Percentiles rank a stretch among this genome's conserved stretches.
Evolutionary conservation across 1,140 invertebrate genomes (phyloP).

Genomic region (Maconellicoccus hirsutus): DNA sequence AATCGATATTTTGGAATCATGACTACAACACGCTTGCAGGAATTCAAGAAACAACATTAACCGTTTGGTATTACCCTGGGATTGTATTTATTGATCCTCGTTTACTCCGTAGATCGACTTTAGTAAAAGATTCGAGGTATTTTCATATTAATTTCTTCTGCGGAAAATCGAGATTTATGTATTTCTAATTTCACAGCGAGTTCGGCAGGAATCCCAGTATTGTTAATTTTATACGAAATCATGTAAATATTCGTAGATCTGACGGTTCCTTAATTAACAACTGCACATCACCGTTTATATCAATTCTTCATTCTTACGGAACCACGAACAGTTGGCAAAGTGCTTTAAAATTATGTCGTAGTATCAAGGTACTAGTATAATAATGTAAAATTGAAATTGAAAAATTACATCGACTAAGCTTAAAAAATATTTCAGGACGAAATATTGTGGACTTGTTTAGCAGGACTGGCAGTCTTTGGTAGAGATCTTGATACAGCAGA

Average conservation of each 20-base stretch:
- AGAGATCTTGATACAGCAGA: slow-evolving; percentile 74
- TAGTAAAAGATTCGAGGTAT: slow-evolving; percentile 52
- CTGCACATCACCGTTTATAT: slow-evolving; percentile 52
- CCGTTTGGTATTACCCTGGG: slow-evolving; percentile 76
- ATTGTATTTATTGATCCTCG: slow-evolving; percentile 61
- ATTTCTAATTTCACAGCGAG: slow-evolving; percentile 42
- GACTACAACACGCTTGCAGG: slow-evolving; percentile 72
- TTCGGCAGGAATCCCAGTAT: slow-evolving; percentile 68
- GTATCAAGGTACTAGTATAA: slow-evolving; percentile 45
- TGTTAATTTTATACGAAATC: slow-evolving; percentile 63
- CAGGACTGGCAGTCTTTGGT: slow-evolving; percentile 67
- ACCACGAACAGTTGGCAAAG: slow-evolving; percentile 63
- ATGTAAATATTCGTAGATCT: slow-evolving; percentile 56
- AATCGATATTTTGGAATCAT: slow-evolving; percentile 69
- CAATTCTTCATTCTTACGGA: slow-evolving; percentile 60
- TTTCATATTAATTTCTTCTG: neutral
- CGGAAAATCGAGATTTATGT: neutral
- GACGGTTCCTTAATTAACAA: slow-evolving; percentile 54
- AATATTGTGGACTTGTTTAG: slow-evolving; percentile 78
- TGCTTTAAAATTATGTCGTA: slow-evolving; percentile 61
- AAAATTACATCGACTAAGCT: neutral
- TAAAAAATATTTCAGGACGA: slow-evolving; percentile 46
- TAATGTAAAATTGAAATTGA: neutral
- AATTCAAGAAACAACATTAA: slow-evolving; percentile 65
- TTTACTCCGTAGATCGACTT: slow-evolving; percentile 48